phyloP scores from a whole-genome alignment of 2,888 invertebrate species.

The Tipula confusa region DNA sequence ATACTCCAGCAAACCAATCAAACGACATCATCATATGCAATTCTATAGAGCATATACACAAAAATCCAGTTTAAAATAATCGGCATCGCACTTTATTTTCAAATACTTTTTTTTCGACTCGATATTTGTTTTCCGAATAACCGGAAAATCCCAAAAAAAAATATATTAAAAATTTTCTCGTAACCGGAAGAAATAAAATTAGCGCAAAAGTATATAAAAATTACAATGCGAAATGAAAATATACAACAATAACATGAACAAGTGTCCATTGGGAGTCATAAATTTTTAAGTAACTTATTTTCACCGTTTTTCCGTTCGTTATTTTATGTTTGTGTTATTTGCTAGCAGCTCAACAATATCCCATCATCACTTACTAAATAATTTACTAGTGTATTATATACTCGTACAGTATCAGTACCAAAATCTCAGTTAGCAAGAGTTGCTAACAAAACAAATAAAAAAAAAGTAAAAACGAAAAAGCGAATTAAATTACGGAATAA shows the following conservation, averaged over 20 bases:
- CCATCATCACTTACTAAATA: conserved; percentile 12
- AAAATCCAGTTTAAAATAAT: not conserved
- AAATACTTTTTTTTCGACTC: not conserved
- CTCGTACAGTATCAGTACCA: not conserved
- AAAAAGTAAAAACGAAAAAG: too few species aligned
- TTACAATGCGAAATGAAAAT: not conserved
- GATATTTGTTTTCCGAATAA: not conserved
- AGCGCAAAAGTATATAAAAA: not conserved
- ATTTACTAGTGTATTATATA: not conserved
- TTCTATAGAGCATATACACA: not conserved
- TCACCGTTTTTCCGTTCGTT: not conserved
- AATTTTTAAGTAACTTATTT: not conserved
- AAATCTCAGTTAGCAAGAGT: not conserved
- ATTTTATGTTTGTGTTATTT: not conserved
- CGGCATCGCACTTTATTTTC: not conserved
- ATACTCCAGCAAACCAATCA: not conserved
- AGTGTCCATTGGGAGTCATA: conserved; percentile 12
- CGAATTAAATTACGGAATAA: not conserved
- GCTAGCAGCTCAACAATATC: not conserved
- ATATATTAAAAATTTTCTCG: not conserved
- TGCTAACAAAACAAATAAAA: too few species aligned
- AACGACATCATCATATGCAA: not conserved
- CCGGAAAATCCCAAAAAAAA: conserved; percentile 7
- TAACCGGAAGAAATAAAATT: conserved; percentile 25
- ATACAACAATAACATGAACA: not conserved